Conservation (phyloP, 2,113 vertebrate genomes). For the Mobula hypostoma region DNA sequence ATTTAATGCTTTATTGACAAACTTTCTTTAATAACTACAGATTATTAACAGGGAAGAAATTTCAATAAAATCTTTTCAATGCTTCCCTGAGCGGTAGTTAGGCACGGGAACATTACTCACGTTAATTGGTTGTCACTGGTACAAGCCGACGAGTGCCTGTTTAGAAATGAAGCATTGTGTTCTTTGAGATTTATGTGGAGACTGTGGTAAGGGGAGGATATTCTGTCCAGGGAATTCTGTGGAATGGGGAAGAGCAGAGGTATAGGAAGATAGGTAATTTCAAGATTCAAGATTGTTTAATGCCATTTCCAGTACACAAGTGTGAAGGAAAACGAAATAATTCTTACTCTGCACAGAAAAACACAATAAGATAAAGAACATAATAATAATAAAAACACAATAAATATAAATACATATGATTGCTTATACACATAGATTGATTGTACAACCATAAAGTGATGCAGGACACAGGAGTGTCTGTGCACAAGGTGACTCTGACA, state of each 20-base stretch:
- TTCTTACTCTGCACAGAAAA: too few relatives aligned
- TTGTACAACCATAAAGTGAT: too few relatives aligned
- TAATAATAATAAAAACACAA: too few relatives aligned
- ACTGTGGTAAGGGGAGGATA: background rate
- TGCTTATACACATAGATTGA: too few relatives aligned
- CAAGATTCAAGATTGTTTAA: too few relatives aligned
- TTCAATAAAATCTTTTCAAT: background rate
- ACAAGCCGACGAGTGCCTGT: background rate
- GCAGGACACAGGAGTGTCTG: too few relatives aligned
- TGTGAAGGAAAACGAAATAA: too few relatives aligned
- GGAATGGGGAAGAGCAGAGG: background rate
- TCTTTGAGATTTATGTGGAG: background rate
- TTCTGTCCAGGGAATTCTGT: background rate
- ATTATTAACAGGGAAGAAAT: background rate
- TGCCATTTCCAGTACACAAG: too few relatives aligned
- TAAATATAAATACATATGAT: too few relatives aligned
- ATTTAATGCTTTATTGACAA: background rate
- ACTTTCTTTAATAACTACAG: slow-evolving; percentile 7
- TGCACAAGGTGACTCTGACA: too few relatives aligned
- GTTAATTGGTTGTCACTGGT: background rate
- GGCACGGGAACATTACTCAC: background rate
- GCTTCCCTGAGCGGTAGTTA: background rate
- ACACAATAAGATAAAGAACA: too few relatives aligned
- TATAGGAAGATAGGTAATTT: too few relatives aligned
- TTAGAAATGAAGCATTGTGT: background rate